Evolutionary conservation across 2,888 invertebrate species (phyloP), one percentile per base, ranked within the genome.

Genomic region (Coelogynopora nodosa): DNA sequence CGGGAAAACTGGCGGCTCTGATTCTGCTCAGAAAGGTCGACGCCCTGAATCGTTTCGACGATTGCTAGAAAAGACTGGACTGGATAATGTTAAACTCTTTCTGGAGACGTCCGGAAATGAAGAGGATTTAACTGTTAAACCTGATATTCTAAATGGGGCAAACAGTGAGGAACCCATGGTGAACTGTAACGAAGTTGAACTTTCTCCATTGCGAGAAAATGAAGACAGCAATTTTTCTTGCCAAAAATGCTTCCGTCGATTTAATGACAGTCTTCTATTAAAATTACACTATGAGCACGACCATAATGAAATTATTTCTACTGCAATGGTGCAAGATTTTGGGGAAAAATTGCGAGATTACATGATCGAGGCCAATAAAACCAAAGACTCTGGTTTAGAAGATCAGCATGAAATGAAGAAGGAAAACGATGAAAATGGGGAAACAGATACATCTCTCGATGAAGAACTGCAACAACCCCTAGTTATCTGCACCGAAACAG

Each of bases 401-500:
- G 74, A 74, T 13, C 5, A 49, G 49, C 10, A 13, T 5, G 18
- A 49, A 49, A 74, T 74, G 2, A 74, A 74, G 74, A 26, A 23
- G 5, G 74, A 74, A 23, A 26, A 23, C 27, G 74, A 74, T 2
- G 74, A 74, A 23, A 23, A 74, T 74, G 23, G 18, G 23, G 49
- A 49, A 18, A 26, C 5, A 23, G 27, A 74, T 13, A 74, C 5
- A 74, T 74, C 74, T 5, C 5, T 74, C 2, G 74, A 74, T 26
- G 74, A 74, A 74, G 74, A 74, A n/a, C 23, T 74, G 2, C 74
- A 74, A 74, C 5, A 74, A 23, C 74, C 74, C 2, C 74, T 74
- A n/a, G 74, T 74, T 74, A 74, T 74, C 74, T 74, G 74, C 23
- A 74, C 74, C 18, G 74, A 74, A 26, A 74, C 74, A 74, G 2